A percentile compares a stretch with the other conserved stretches of the same genome.
These are phyloP conservation scores for Amphipoea lucens DNA, from an alignment of 2,888 invertebrate genomes.

Conservation along the genomic window DNA sequence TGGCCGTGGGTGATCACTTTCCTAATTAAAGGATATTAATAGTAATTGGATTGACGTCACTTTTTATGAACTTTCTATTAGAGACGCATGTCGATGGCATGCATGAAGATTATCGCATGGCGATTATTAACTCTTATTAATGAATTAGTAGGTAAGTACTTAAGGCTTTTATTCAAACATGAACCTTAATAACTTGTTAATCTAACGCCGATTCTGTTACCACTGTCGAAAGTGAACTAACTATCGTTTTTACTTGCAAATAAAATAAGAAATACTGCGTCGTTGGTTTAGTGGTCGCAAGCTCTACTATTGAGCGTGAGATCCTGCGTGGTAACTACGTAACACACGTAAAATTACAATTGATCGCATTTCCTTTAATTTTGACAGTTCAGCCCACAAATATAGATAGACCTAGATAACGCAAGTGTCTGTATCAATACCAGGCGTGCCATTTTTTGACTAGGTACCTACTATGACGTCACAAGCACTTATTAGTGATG, in stretches of 20 bases:
- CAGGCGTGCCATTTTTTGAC: too few species aligned
- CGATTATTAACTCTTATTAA: neutral
- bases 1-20: conserved; percentile 57
- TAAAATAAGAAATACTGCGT: neutral
- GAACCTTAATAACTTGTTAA: neutral
- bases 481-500: too few species aligned
- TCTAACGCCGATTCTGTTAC: neutral
- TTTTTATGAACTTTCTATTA: conserved; percentile 46
- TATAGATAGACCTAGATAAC: too few species aligned
- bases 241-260: neutral
- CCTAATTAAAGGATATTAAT: conserved; percentile 66
- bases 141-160: neutral
- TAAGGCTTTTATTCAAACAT: neutral
- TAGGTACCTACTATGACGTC: too few species aligned
- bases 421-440: too few species aligned
- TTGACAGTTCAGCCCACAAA: neutral
- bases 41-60: conserved; percentile 48
- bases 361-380: neutral
- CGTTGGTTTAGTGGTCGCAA: neutral
- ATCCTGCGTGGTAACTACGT: too few species aligned
- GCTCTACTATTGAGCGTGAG: too few species aligned
- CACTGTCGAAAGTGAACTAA: too few species aligned
- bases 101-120: neutral
- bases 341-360: neutral
- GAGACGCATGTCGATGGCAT: neutral